phyloP scores from a whole-genome alignment of 2,797 vertebrate genomes.

The Sebastiscus albofasciatus region DNA sequence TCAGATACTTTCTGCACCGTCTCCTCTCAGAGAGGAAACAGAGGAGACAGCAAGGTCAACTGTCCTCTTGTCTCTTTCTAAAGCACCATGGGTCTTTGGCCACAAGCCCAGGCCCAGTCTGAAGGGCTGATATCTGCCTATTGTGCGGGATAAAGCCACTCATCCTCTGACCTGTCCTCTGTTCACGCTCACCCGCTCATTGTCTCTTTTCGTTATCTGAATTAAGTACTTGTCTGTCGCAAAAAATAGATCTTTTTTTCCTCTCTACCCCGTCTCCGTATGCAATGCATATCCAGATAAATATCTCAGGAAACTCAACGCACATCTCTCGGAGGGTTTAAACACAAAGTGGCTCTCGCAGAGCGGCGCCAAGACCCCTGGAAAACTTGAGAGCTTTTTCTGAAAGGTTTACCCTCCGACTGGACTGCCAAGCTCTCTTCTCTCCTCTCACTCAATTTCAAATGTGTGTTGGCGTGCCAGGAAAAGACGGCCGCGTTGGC shows the following conservation, averaged over 20 bases:
- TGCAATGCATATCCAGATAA: conserved; percentile 57
- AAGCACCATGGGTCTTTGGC: conserved; percentile 56
- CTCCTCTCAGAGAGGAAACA: conserved; percentile 38
- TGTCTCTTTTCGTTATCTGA: conserved; percentile 53
- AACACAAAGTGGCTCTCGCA: conserved; percentile 54
- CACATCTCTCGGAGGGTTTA: conserved; percentile 28
- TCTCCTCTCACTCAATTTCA: conserved; percentile 41
- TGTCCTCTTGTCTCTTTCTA: conserved; percentile 54
- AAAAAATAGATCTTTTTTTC: conserved; percentile 25
- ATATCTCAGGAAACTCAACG: conserved; percentile 63
- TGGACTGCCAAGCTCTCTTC: conserved; percentile 38
- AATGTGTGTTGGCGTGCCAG: conserved; percentile 40
- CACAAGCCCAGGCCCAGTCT: conserved; percentile 54
- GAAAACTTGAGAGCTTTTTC: conserved; percentile 60
- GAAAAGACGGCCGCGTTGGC: conserved; percentile 43
- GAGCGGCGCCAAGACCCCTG: conserved; percentile 50
- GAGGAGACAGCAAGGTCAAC: conserved; percentile 68
- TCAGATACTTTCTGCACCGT: conserved; percentile 1
- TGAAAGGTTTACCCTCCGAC: conserved; percentile 48
- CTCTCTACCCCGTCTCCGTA: conserved; percentile 2
- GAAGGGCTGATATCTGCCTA: conserved; percentile 61
- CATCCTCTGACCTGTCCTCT: conserved; percentile 56
- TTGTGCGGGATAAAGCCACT: conserved; percentile 68
- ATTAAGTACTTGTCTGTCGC: conserved; percentile 38
- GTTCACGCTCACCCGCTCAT: conserved; percentile 58